Evolutionary conservation across 2,797 vertebrate genomes (phyloP).

Genomic region (Micrastur ruficollis): DNA sequence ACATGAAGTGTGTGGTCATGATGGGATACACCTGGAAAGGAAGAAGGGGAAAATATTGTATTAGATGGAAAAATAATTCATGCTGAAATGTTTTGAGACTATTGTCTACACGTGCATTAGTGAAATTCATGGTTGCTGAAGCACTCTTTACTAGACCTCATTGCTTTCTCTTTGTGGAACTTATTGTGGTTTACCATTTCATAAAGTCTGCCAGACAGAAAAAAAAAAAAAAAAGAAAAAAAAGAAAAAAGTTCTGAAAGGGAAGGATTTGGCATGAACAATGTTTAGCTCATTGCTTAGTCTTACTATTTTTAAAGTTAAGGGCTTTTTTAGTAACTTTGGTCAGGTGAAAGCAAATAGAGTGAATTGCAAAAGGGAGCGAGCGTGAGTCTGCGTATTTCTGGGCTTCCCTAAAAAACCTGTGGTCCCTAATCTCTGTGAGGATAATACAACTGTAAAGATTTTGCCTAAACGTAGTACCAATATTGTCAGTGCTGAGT

Average conservation of each 20-base stretch:
- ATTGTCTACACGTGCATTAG: not conserved
- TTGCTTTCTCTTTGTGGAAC: not conserved
- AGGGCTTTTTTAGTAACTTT: rapidly evolving
- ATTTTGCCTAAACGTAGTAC: not conserved
- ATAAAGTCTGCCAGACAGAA: not conserved
- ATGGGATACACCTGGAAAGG: not conserved
- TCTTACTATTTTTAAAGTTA: not conserved
- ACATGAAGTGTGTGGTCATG: not conserved
- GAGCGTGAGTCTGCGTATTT: not conserved
- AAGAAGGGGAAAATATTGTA: not conserved
- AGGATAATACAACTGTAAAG: not conserved
- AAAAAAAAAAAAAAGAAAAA: too few species aligned
- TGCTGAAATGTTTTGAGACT: not conserved
- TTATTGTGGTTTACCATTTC: not conserved
- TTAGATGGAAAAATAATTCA: not conserved
- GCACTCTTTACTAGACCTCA: not conserved
- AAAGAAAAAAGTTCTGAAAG: not conserved
- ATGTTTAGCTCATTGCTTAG: not conserved
- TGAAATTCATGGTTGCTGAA: not conserved
- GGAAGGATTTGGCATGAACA: not conserved
- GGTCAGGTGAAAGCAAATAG: not conserved
- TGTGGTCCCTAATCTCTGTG: not conserved
- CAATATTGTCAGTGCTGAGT: not conserved
- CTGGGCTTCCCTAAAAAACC: not conserved
- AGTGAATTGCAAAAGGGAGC: not conserved